A percentile compares a stretch with the other conserved stretches of the same genome.
These are phyloP conservation scores for Anoplopoma fimbria DNA, from an alignment of 2,113 vertebrate species.

Conservation along the genomic window DNA sequence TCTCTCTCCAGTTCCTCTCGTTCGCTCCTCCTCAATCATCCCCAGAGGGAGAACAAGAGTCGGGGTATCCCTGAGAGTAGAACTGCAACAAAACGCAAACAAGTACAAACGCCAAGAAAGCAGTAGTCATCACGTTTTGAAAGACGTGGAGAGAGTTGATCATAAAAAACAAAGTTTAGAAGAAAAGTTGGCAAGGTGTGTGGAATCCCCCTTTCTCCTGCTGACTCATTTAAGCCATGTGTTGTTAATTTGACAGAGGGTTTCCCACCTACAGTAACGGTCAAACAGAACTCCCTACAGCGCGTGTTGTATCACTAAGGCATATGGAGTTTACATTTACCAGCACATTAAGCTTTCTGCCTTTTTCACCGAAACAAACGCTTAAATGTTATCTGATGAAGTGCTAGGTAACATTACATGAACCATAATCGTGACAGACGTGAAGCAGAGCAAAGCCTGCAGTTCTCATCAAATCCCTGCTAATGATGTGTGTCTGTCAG, in stretches of 20 bases:
- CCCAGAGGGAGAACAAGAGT: constrained; percentile 65
- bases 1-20: constrained; percentile 75
- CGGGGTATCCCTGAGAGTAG: constrained; percentile 79
- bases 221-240: constrained; percentile 92
- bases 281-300: constrained; percentile 22
- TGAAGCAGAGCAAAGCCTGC: not conserved
- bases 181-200: constrained; percentile 77
- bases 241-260: constrained; percentile 87
- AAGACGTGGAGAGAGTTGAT: constrained; percentile 84
- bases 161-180: constrained; percentile 69
- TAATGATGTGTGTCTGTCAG: not conserved
- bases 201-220: constrained; percentile 91
- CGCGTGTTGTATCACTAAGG: constrained; percentile 15
- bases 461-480: not conserved
- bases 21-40: constrained; percentile 75
- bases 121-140: constrained; percentile 85
- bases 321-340: constrained; percentile 37
- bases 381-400: not conserved
- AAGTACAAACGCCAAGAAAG: constrained; percentile 76
- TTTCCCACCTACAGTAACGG: constrained; percentile 83
- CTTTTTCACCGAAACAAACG: not conserved
- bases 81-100: constrained; percentile 82
- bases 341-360: constrained; percentile 5
- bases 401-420: not conserved
- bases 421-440: not conserved